These are phyloP conservation scores for Cinara cedri DNA, from an alignment of 2,888 invertebrate genomes.

Conservation along the genomic window DNA sequence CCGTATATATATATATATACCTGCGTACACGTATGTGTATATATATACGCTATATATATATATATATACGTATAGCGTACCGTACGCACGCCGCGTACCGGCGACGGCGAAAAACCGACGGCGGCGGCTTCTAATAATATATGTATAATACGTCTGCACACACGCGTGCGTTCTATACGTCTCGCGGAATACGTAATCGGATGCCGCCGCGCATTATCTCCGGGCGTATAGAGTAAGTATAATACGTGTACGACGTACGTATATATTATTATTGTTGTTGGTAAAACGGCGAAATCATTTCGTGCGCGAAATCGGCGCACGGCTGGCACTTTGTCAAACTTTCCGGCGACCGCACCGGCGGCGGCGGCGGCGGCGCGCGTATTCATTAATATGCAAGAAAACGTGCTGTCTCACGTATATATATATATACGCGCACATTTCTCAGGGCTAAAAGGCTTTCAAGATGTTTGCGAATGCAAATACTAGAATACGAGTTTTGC, in stretches of 20 bases:
- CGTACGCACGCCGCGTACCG: no score
- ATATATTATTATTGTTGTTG: conserved; percentile 26
- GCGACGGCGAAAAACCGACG: not conserved
- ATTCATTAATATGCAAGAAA: conserved; percentile 55
- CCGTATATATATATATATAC: no score
- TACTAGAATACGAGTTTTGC: conserved; percentile 32
- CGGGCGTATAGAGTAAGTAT: not conserved
- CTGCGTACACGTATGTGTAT: no score
- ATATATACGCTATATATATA: conserved; percentile 2
- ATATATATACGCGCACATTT: conserved; percentile 8
- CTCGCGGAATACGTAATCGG: not conserved
- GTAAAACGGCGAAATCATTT: conserved; percentile 35
- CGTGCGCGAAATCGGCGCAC: conserved; percentile 49
- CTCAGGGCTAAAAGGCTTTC: conserved; percentile 55
- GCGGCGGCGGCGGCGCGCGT: conserved; percentile 15
- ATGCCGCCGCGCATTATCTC: not conserved
- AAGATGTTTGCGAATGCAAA: conserved; percentile 56
- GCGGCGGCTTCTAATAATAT: no score
- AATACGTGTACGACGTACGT: not conserved
- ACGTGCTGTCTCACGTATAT: conserved; percentile 38
- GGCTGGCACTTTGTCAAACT: conserved; percentile 55
- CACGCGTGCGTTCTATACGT: no score
- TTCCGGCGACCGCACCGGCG: conserved; percentile 39
- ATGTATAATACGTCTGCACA: no score
- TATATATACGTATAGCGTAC: not conserved